phyloP scores from a whole-genome alignment of 2,113 vertebrate genomes.

The Caloenas nicobarica region DNA sequence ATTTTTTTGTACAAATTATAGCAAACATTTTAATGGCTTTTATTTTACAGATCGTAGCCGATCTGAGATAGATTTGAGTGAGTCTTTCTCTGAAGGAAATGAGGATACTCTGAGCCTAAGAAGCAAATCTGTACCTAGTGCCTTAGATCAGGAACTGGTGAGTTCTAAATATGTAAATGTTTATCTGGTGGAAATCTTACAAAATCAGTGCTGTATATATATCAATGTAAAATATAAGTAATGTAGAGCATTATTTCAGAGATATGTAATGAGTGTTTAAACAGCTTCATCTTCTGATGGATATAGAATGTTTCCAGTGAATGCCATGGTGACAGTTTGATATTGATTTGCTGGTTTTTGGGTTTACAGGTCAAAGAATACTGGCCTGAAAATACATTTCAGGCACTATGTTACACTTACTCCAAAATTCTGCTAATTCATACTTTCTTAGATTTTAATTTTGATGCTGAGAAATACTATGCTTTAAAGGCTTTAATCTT shows the following conservation, averaged over 20 bases:
- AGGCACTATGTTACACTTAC: not conserved
- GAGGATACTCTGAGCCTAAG: constrained; percentile 81
- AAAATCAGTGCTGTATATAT: not conserved
- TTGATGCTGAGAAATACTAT: not conserved
- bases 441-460: not conserved
- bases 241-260: not conserved
- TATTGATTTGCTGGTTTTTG: not conserved
- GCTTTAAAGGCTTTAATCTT: not conserved
- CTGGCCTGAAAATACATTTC: not conserved
- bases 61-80: constrained; percentile 90
- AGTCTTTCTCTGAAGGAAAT: constrained; percentile 78
- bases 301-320: not conserved
- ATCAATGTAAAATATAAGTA: not conserved
- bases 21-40: not conserved
- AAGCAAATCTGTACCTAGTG: constrained; percentile 89
- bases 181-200: not conserved
- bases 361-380: not conserved
- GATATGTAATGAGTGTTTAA: not conserved
- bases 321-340: not conserved
- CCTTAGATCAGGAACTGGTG: constrained; percentile 82
- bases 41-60: constrained; percentile 83
- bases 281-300: not conserved
- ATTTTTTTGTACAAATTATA: not conserved
- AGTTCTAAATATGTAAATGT: constrained; percentile 41
- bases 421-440: not conserved